These are phyloP conservation scores for Pantherophis vulpinus DNA, from an alignment of 2,797 vertebrate species.

Conservation along the genomic window DNA sequence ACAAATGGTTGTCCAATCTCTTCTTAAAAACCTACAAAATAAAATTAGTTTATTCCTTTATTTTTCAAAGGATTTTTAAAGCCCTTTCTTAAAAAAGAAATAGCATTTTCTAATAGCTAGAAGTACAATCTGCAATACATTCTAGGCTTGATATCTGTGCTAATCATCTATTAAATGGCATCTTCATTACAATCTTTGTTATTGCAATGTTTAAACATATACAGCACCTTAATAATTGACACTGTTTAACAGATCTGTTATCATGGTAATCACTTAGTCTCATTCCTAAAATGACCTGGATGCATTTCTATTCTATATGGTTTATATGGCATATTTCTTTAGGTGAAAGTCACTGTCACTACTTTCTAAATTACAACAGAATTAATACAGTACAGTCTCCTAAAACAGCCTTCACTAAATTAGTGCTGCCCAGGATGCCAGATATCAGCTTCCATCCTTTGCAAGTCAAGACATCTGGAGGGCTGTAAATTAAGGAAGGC, in stretches of 20 bases:
- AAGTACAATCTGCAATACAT: neutral
- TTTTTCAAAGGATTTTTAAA: neutral
- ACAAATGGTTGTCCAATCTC: no score
- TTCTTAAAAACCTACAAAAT: no score
- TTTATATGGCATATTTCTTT: neutral
- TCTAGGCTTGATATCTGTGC: neutral
- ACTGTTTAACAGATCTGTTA: neutral
- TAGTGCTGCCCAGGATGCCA: neutral
- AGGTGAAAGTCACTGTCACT: neutral
- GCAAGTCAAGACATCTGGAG: neutral
- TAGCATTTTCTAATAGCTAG: neutral
- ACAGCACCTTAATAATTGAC: neutral
- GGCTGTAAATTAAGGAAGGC: neutral
- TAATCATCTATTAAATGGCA: neutral
- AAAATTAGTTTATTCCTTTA: neutral
- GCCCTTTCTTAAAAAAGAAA: neutral
- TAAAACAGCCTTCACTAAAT: neutral
- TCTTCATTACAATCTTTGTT: neutral
- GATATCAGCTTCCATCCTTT: neutral
- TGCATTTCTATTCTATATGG: neutral
- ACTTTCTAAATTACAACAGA: neutral
- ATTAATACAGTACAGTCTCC: neutral
- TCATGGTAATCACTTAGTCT: neutral
- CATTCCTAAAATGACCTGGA: neutral
- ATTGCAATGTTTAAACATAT: neutral